A percentile compares a stretch with the other conserved stretches of the same genome.
These are phyloP conservation scores for Chionis minor DNA, from an alignment of 2,113 vertebrate genomes.

Conservation along the genomic window DNA sequence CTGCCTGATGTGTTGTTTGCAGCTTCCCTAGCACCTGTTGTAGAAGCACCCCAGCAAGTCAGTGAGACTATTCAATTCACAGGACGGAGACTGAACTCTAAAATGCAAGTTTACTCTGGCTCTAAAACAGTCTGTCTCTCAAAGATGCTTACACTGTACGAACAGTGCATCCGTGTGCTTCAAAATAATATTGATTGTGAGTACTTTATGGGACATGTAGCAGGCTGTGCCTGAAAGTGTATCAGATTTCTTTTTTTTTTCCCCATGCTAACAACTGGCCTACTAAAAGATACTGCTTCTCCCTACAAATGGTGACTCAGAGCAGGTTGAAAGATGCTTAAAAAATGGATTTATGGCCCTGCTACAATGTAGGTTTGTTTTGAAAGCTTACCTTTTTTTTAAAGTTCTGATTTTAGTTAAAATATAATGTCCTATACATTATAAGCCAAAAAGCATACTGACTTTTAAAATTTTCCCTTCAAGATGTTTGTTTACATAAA, in stretches of 20 bases:
- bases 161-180: slow-evolving; percentile 86
- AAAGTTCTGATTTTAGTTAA: neutral
- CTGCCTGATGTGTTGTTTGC: neutral
- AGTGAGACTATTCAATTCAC: slow-evolving; percentile 73
- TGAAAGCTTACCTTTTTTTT: neutral
- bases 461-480: neutral
- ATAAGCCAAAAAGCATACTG: neutral
- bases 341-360: neutral
- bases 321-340: neutral
- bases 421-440: neutral
- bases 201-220: slow-evolving; percentile 41
- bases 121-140: slow-evolving; percentile 79
- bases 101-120: slow-evolving; percentile 91
- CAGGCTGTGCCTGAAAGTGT: neutral
- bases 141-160: slow-evolving; percentile 84
- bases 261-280: neutral
- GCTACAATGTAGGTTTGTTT: neutral
- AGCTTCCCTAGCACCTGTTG: neutral
- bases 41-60: neutral
- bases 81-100: slow-evolving; percentile 83
- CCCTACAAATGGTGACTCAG: neutral
- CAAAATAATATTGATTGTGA: slow-evolving; percentile 91
- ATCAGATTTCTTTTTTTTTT: neutral
- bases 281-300: neutral
- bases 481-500: neutral